Evolutionary conservation across 2,888 invertebrate genomes (phyloP).

Genomic region (Amaurobius ferox): DNA sequence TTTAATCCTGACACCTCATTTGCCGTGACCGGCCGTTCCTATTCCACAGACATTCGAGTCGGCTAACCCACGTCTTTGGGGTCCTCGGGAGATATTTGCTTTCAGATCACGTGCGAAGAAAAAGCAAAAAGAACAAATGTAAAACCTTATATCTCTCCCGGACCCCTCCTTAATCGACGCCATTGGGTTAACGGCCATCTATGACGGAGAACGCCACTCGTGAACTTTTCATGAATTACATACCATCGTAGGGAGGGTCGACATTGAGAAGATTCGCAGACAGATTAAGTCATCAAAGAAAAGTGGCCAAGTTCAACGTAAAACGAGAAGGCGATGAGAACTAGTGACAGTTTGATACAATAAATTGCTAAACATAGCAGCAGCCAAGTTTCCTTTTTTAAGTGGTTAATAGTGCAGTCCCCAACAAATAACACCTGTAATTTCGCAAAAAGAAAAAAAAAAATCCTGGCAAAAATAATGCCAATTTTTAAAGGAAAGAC

Average conservation of each 20-base stretch:
- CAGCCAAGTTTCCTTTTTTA: no score
- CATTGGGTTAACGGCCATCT: constrained; percentile 6
- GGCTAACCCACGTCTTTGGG: neutral
- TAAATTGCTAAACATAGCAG: no score
- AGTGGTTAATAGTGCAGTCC: no score
- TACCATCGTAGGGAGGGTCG: constrained; percentile 2
- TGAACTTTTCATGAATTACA: neutral
- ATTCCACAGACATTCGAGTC: no score
- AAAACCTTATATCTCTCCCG: neutral
- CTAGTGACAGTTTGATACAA: neutral
- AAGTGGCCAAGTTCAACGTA: neutral
- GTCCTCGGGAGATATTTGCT: neutral
- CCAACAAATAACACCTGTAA: no score
- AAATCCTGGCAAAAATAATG: no score
- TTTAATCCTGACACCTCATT: no score
- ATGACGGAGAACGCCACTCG: neutral
- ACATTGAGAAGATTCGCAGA: neutral
- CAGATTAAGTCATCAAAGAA: constrained; percentile 1
- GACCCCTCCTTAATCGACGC: neutral
- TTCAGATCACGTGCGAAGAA: neutral
- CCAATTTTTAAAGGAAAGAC: no score
- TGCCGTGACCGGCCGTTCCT: no score
- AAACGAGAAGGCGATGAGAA: neutral
- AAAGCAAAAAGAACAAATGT: neutral
- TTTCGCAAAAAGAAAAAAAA: no score